Percentiles rank a stretch among this genome's conserved stretches.
Evolutionary conservation across 2,888 invertebrate species (phyloP).

Genomic region (Ochropleura plecta): DNA sequence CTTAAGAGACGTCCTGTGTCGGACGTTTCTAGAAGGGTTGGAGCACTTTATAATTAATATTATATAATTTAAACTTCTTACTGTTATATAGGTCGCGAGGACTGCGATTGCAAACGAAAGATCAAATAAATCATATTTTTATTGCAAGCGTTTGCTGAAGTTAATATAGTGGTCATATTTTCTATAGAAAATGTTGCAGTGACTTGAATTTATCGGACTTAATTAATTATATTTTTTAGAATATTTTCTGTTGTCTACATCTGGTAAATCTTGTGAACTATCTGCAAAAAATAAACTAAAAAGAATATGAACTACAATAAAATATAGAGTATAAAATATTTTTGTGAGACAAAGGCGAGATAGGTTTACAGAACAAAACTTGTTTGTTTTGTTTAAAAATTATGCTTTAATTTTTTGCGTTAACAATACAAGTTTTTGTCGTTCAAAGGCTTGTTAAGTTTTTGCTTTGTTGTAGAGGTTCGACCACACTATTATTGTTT

Average conservation of each 20-base stretch:
- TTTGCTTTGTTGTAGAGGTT: constrained; percentile 5
- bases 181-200: constrained; percentile 34
- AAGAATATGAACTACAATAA: constrained; percentile 20
- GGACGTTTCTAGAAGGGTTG: constrained; percentile 58
- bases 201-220: constrained; percentile 15
- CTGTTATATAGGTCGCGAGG: constrained; percentile 33
- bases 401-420: constrained; percentile 16
- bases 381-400: constrained; percentile 15
- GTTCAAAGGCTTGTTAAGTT: constrained; percentile 19
- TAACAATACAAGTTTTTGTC: constrained; percentile 26
- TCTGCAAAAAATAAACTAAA: constrained; percentile 11
- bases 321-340: constrained; percentile 33
- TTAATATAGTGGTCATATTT: constrained; percentile 46
- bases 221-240: constrained; percentile 1
- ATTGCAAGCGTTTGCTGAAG: constrained; percentile 20
- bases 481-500: not conserved
- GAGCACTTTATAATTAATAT: constrained; percentile 58
- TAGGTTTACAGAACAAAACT: constrained; percentile 18
- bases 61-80: constrained; percentile 59
- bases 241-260: constrained; percentile 3
- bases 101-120: constrained; percentile 40
- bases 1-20: constrained; percentile 48
- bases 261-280: constrained; percentile 20
- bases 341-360: constrained; percentile 21
- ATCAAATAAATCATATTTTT: constrained; percentile 55